Evolutionary conservation across 1,140 invertebrate genomes (phyloP).

Genomic region (Apis dorsata): DNA sequence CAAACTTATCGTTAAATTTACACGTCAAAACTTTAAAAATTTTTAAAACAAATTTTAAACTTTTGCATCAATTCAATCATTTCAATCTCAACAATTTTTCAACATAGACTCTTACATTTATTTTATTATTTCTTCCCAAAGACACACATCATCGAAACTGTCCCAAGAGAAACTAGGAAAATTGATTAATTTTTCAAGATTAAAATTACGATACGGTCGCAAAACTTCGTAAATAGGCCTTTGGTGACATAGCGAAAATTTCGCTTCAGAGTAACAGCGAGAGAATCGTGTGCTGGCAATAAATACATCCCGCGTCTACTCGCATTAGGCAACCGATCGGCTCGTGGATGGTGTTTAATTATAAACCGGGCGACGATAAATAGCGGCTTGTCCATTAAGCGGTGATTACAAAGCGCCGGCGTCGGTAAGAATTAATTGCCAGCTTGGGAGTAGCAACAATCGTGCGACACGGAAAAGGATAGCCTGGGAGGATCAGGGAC

Average conservation of each 20-base stretch:
- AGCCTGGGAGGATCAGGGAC: neutral
- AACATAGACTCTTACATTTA: too few relatives aligned
- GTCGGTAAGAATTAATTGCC: conserved; percentile 52
- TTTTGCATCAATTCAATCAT: too few relatives aligned
- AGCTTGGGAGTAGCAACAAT: conserved; percentile 32
- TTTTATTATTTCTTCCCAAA: too few relatives aligned
- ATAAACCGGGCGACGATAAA: conserved; percentile 44
- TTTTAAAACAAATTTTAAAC: too few relatives aligned
- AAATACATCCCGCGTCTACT: conserved; percentile 18
- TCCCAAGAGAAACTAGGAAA: too few relatives aligned
- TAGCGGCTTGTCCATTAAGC: conserved; percentile 28
- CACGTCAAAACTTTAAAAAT: too few relatives aligned
- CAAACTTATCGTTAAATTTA: too few relatives aligned
- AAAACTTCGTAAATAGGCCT: neutral
- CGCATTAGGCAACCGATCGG: conserved; percentile 31
- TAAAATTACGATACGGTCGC: too few relatives aligned
- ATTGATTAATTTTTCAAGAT: conserved; percentile 5
- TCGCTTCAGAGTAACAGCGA: neutral
- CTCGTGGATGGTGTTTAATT: conserved; percentile 47
- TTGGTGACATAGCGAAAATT: neutral
- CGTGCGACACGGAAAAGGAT: conserved; percentile 6
- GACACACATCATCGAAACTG: too few relatives aligned
- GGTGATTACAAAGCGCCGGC: conserved; percentile 47
- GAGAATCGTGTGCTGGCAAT: neutral
- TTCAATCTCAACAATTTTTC: too few relatives aligned